Conservation (phyloP, 2,888 invertebrate genomes). For the Caenorhabditis sp. region DNA sequence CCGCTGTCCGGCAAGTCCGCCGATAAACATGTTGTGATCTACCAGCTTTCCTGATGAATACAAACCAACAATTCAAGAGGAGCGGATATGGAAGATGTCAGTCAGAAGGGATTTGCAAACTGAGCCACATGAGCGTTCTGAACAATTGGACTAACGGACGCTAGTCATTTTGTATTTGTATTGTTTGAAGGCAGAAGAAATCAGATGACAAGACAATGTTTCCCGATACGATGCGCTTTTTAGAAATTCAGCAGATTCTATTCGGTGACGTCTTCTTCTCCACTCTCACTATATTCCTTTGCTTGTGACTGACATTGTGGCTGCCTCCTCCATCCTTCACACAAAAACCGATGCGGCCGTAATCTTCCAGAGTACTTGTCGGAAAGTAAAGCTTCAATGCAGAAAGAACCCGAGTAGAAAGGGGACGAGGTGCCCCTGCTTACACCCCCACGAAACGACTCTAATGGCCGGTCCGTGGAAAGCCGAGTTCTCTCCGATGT, state of each 20-base stretch:
- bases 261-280: background rate
- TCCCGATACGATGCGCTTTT: constrained; percentile 30
- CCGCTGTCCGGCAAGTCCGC: constrained; percentile 54
- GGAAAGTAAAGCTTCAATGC: constrained; percentile 61
- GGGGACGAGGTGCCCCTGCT: constrained; percentile 42
- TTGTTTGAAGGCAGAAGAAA: constrained; percentile 10
- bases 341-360: constrained; percentile 63
- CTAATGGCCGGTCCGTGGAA: constrained; percentile 54
- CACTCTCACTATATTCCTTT: constrained; percentile 34
- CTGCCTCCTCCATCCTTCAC: constrained; percentile 41
- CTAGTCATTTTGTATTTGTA: constrained; percentile 19
- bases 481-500: constrained; percentile 45
- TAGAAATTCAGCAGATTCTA: constrained; percentile 43
- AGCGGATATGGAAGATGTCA: constrained; percentile 23
- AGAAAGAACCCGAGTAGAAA: constrained; percentile 14
- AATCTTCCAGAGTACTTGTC: constrained; percentile 65
- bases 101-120: constrained; percentile 27
- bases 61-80: constrained; percentile 30
- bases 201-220: constrained; percentile 16
- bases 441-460: constrained; percentile 61
- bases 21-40: constrained; percentile 61
- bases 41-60: constrained; percentile 47
- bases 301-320: constrained; percentile 33
- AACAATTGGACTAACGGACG: background rate
- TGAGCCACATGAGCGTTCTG: background rate